Conservation (phyloP, 1,140 invertebrate species). For the Condylostylus longicornis region DNA sequence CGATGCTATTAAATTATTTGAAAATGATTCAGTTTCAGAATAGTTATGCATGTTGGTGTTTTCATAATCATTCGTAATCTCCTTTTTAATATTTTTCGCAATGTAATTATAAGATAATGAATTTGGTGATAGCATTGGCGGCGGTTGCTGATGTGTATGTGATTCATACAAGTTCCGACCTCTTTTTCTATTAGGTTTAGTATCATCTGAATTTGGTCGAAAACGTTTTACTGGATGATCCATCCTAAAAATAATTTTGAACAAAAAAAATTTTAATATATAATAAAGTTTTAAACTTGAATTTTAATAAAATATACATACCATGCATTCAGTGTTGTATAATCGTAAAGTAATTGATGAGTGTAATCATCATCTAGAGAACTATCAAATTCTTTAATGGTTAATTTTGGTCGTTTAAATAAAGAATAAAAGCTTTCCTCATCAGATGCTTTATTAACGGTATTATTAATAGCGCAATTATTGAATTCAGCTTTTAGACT, state of each 20-base stretch:
- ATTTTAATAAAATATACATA: too few relatives aligned
- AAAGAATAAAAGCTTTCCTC: slow-evolving; percentile 21
- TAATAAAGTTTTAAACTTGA: too few relatives aligned
- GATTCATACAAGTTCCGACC: slow-evolving; percentile 41
- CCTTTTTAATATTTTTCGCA: too few relatives aligned
- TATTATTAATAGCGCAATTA: too few relatives aligned
- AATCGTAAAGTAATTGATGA: slow-evolving; percentile 74
- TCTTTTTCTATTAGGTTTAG: slow-evolving; percentile 17
- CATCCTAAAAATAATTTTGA: slow-evolving; percentile 38
- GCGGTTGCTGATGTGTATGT: slow-evolving; percentile 39
- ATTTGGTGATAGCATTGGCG: slow-evolving; percentile 23
- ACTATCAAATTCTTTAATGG: slow-evolving; percentile 54
- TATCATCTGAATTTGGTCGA: slow-evolving; percentile 36
- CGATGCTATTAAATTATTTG: neutral
- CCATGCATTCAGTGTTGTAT: slow-evolving; percentile 70
- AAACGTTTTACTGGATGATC: slow-evolving; percentile 78
- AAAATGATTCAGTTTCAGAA: too few relatives aligned
- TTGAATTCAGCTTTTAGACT: too few relatives aligned
- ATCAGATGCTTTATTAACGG: neutral
- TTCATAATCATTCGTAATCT: too few relatives aligned
- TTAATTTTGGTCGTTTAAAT: slow-evolving; percentile 55
- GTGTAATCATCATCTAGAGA: slow-evolving; percentile 62
- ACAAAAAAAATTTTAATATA: slow-evolving; percentile 1
- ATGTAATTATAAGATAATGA: too few relatives aligned
- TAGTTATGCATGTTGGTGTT: too few relatives aligned